Evolutionary conservation across 2,113 vertebrate genomes (phyloP).

Genomic region (Lepus europaeus): DNA sequence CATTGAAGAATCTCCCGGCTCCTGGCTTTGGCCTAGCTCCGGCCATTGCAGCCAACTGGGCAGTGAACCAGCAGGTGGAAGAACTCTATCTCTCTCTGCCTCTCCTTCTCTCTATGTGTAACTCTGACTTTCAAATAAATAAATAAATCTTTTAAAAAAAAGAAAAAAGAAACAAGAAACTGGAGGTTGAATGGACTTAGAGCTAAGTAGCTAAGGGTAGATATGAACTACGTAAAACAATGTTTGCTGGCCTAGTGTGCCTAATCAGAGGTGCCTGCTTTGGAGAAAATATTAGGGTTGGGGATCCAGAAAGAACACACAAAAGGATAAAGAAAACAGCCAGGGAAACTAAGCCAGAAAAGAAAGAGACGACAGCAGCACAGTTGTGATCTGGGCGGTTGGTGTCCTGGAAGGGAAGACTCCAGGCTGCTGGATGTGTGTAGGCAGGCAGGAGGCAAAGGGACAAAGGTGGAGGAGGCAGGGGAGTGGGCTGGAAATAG

Average conservation of each 20-base stretch:
- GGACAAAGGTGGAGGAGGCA: not conserved
- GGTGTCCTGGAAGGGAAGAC: not conserved
- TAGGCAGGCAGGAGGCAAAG: not conserved
- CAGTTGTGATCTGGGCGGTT: rapidly evolving
- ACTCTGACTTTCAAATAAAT: no score
- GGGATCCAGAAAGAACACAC: not conserved
- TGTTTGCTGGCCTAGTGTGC: not conserved
- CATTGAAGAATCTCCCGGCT: no score
- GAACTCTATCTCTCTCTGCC: no score
- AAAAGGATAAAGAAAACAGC: not conserved
- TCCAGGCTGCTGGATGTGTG: not conserved
- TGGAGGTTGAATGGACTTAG: not conserved
- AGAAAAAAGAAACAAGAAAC: not conserved
- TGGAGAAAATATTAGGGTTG: not conserved
- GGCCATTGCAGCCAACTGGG: no score
- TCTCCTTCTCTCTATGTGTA: no score
- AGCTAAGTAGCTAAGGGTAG: not conserved
- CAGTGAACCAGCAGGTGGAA: no score
- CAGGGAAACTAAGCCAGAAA: not conserved
- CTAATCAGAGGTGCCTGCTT: not conserved
- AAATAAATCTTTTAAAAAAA: no score
- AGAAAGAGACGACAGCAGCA: not conserved
- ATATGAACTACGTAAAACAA: not conserved
- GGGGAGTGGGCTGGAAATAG: not conserved
- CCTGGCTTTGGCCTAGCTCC: no score